phyloP scores from a whole-genome alignment of 2,888 invertebrate genomes.

The Epistrophella euchroma region DNA sequence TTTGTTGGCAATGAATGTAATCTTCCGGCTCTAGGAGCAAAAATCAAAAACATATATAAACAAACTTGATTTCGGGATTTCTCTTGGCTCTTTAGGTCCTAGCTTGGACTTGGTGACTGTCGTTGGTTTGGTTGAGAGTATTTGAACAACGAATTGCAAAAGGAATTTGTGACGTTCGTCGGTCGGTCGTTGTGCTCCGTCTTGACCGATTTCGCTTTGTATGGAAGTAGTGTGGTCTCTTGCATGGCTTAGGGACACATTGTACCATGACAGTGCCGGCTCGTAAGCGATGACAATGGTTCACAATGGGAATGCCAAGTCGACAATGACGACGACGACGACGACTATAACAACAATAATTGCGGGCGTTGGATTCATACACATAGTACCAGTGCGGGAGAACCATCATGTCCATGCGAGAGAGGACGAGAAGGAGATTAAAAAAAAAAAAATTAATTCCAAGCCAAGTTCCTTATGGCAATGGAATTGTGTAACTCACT shows the following conservation, averaged over 20 bases:
- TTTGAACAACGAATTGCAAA: slow-evolving; percentile 36
- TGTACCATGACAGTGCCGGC: slow-evolving; percentile 60
- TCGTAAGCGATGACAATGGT: slow-evolving; percentile 71
- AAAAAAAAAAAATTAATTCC: slow-evolving; percentile 35
- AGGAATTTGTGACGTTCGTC: slow-evolving; percentile 13
- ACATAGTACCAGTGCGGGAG: not conserved
- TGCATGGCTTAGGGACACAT: slow-evolving; percentile 43
- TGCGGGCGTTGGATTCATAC: slow-evolving; percentile 52
- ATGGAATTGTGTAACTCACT: slow-evolving; percentile 52
- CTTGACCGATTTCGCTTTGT: slow-evolving; percentile 1
- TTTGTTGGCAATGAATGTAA: slow-evolving; percentile 17
- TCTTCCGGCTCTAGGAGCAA: slow-evolving; percentile 11
- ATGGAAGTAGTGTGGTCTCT: slow-evolving; percentile 25
- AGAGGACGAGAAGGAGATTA: not conserved
- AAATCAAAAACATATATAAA: slow-evolving; percentile 25
- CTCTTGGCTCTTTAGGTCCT: not conserved
- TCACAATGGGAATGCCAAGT: slow-evolving; percentile 71
- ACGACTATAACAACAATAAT: slow-evolving; percentile 19
- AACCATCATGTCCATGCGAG: too few relatives aligned
- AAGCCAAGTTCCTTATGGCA: slow-evolving; percentile 46
- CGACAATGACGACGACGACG: slow-evolving; percentile 62
- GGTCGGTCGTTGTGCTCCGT: slow-evolving; percentile 20
- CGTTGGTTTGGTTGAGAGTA: slow-evolving; percentile 29
- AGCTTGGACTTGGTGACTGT: not conserved
- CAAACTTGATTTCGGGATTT: slow-evolving; percentile 32